Conservation (phyloP, 2,888 invertebrate species). For the Morpho helenor region DNA sequence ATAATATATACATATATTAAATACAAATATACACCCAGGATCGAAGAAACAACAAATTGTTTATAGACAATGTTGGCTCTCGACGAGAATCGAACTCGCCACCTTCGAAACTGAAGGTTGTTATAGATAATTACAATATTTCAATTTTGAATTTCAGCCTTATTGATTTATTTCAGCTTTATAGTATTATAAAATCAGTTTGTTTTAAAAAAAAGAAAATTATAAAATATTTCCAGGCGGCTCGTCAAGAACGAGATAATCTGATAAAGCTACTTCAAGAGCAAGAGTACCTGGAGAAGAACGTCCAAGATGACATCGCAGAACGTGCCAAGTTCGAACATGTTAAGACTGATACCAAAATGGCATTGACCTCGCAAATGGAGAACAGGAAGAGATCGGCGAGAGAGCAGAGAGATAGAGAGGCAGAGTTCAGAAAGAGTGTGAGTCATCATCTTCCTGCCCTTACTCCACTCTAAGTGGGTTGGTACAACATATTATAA, state of each 20-base stretch:
- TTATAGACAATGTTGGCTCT: too few relatives aligned
- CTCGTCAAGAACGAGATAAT: conserved; percentile 54
- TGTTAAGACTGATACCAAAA: conserved; percentile 48
- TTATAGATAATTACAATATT: too few relatives aligned
- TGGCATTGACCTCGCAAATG: conserved; percentile 51
- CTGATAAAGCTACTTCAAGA: conserved; percentile 66
- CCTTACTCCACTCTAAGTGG: too few relatives aligned
- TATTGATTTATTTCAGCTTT: background rate
- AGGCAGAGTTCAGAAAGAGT: conserved; percentile 56
- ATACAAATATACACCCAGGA: too few relatives aligned
- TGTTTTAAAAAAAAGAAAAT: too few relatives aligned
- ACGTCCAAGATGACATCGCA: conserved; percentile 54
- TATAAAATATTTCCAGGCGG: conserved; percentile 37
- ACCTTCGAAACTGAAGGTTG: too few relatives aligned
- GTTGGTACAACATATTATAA: too few relatives aligned
- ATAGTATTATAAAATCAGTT: background rate
- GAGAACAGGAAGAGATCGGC: conserved; percentile 31
- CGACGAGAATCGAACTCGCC: too few relatives aligned
- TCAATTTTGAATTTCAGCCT: too few relatives aligned
- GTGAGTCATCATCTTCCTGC: background rate
- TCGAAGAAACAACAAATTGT: too few relatives aligned
- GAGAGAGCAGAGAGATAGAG: conserved; percentile 46
- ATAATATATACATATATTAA: too few relatives aligned
- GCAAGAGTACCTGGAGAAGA: conserved; percentile 70
- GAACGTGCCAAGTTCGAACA: conserved; percentile 49